Conservation (phyloP, 1,140 invertebrate genomes). For the Sycophaga agraensis region DNA sequence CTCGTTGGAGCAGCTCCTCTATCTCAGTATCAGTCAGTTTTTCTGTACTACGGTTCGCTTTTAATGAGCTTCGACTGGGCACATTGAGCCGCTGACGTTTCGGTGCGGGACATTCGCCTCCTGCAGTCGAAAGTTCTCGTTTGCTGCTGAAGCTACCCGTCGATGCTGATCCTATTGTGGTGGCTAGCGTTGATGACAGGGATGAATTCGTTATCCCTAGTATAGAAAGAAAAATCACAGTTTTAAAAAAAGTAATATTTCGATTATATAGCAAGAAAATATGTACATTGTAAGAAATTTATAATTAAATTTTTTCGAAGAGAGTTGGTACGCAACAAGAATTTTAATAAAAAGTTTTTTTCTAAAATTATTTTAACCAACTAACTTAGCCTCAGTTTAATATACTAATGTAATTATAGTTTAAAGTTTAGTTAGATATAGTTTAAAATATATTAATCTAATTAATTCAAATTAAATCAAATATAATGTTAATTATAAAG, state of each 20-base stretch:
- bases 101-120: constrained; percentile 33
- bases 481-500: too few relatives aligned
- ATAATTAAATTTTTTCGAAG: too few relatives aligned
- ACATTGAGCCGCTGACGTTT: constrained; percentile 36
- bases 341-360: too few relatives aligned
- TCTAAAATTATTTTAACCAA: too few relatives aligned
- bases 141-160: constrained; percentile 19
- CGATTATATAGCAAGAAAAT: neutral
- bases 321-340: too few relatives aligned
- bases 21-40: constrained; percentile 35
- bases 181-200: neutral
- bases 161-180: neutral
- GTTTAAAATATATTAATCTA: too few relatives aligned
- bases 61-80: neutral
- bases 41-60: constrained; percentile 26
- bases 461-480: neutral
- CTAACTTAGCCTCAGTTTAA: too few relatives aligned
- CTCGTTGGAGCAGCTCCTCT: constrained; percentile 37
- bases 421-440: too few relatives aligned
- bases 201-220: too few relatives aligned
- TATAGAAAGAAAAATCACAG: neutral
- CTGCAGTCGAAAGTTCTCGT: constrained; percentile 34
- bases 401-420: too few relatives aligned
- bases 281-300: neutral
- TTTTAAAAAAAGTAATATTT: neutral